These are phyloP conservation scores for Tetropium fuscum DNA, from an alignment of 2,888 invertebrate genomes.

Conservation along the genomic window DNA sequence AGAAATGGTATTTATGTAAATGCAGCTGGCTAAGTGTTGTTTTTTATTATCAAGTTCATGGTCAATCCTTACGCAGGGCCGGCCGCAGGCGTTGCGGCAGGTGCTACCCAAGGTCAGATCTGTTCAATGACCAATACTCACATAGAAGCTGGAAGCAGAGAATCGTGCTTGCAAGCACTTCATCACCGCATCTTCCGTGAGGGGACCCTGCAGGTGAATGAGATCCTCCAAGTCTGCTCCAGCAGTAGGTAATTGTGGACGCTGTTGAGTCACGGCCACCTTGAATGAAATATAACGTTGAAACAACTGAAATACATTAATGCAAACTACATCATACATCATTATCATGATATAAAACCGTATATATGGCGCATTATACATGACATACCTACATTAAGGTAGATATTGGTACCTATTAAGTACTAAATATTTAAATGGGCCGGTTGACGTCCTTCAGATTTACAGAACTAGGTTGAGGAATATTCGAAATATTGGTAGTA, in stretches of 20 bases:
- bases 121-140: conserved; percentile 71
- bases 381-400: no score
- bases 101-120: conserved; percentile 56
- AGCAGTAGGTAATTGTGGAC: conserved; percentile 47
- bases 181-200: conserved; percentile 94
- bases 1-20: conserved; percentile 51
- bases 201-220: conserved; percentile 91
- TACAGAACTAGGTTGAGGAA: no score
- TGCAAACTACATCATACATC: no score
- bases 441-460: no score
- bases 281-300: conserved; percentile 24
- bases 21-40: conserved; percentile 48
- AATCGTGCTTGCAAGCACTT: conserved; percentile 92
- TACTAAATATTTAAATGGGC: no score
- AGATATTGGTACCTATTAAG: no score
- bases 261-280: conserved; percentile 45
- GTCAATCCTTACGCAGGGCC: conserved; percentile 54
- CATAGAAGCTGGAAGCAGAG: conserved; percentile 87
- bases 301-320: no score
- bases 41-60: conserved; percentile 58
- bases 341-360: no score
- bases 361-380: no score
- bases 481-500: no score
- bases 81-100: conserved; percentile 49
- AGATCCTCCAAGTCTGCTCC: conserved; percentile 83